Conservation (phyloP, 1,140 invertebrate species). For the Drosophila ercepeae region DNA sequence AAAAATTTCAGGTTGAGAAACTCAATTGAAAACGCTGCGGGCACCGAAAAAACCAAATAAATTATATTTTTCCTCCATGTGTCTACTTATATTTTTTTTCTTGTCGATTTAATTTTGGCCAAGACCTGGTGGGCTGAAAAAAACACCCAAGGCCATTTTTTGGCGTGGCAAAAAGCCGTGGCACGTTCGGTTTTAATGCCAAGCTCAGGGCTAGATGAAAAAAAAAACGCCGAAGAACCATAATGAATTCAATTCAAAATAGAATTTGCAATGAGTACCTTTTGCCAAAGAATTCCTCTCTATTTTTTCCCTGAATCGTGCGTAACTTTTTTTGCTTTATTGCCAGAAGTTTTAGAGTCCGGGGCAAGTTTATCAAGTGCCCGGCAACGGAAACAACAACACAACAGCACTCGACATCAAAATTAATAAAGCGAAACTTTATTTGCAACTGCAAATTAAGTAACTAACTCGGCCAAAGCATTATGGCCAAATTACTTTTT, state of each 20-base stretch:
- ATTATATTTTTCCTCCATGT: slow-evolving; percentile 25
- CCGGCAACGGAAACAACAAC: slow-evolving; percentile 22
- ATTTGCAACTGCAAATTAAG: slow-evolving; percentile 82
- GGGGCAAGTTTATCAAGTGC: slow-evolving; percentile 68
- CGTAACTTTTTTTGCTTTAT: slow-evolving; percentile 66
- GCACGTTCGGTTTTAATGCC: slow-evolving; percentile 48
- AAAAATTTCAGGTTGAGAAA: slow-evolving; percentile 57
- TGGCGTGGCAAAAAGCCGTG: slow-evolving; percentile 11
- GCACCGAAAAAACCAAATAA: slow-evolving; percentile 32
- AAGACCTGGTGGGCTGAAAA: not conserved
- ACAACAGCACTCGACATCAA: slow-evolving; percentile 59
- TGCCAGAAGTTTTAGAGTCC: slow-evolving; percentile 30
- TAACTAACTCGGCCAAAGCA: slow-evolving; percentile 79
- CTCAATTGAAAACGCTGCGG: slow-evolving; percentile 59
- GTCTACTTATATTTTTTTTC: slow-evolving; percentile 25
- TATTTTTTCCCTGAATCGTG: slow-evolving; percentile 10
- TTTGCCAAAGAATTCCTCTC: slow-evolving; percentile 40
- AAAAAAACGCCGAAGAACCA: not conserved
- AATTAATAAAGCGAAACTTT: slow-evolving; percentile 82
- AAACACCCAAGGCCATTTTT: not conserved
- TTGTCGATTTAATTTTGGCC: not conserved
- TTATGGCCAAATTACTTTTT: slow-evolving; percentile 81
- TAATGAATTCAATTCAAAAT: slow-evolving; percentile 49
- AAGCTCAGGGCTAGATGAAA: slow-evolving; percentile 28
- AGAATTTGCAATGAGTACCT: slow-evolving; percentile 27